phyloP scores from a whole-genome alignment of 1,140 invertebrate species.

The Zaprionus inermis region DNA sequence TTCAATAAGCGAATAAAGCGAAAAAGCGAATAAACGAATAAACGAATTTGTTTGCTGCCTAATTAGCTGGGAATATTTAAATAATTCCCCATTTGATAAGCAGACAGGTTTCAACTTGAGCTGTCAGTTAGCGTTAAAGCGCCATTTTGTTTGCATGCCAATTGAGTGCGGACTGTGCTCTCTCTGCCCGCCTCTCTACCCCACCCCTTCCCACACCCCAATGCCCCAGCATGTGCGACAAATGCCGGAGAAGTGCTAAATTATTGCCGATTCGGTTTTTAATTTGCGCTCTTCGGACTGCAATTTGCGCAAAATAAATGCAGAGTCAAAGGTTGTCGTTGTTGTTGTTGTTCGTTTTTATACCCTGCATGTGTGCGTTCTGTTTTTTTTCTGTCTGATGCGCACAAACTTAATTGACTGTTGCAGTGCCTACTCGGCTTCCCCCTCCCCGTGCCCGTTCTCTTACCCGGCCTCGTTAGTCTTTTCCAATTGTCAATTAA shows the following conservation, averaged over 20 bases:
- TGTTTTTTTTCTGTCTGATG: slow-evolving; percentile 29
- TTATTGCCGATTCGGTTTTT: slow-evolving; percentile 79
- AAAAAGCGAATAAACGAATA: slow-evolving; percentile 33
- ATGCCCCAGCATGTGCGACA: slow-evolving; percentile 37
- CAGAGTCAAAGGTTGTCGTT: slow-evolving; percentile 60
- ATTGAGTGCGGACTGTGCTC: slow-evolving; percentile 11
- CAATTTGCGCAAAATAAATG: slow-evolving; percentile 72
- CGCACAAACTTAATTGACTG: slow-evolving; percentile 70
- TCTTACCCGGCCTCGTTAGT: background rate
- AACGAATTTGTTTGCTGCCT: slow-evolving; percentile 72
- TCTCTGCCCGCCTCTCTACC: background rate
- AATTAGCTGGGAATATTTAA: slow-evolving; percentile 83
- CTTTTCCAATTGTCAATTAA: slow-evolving; percentile 83
- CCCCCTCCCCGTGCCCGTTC: background rate
- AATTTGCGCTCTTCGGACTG: slow-evolving; percentile 75
- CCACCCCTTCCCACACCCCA: background rate
- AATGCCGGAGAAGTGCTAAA: slow-evolving; percentile 78
- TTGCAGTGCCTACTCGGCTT: slow-evolving; percentile 36
- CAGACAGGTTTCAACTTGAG: slow-evolving; percentile 83
- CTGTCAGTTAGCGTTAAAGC: slow-evolving; percentile 80
- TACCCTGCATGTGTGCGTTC: background rate
- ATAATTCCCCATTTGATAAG: slow-evolving; percentile 83
- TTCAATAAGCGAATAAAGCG: slow-evolving; percentile 34
- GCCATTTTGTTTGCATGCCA: slow-evolving; percentile 76
- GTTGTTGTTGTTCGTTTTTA: slow-evolving; percentile 24